These are phyloP conservation scores for Xanthia togata DNA, from an alignment of 2,888 invertebrate species.

Conservation along the genomic window DNA sequence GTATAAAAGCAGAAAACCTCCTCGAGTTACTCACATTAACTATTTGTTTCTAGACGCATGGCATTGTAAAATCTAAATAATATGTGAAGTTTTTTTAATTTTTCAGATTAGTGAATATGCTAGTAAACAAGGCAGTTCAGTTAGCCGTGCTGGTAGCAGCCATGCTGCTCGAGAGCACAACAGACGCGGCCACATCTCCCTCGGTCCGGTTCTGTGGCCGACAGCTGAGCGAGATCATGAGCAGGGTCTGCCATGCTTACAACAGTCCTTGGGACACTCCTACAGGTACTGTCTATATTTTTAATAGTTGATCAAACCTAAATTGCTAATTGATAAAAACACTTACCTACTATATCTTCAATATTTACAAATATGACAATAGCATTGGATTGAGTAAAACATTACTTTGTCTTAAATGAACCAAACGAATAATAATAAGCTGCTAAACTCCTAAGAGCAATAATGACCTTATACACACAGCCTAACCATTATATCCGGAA, in stretches of 20 bases:
- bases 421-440: background rate
- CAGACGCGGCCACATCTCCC: constrained; percentile 77
- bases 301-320: background rate
- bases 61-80: constrained; percentile 22
- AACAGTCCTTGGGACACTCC: constrained; percentile 88
- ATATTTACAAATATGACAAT: constrained; percentile 5
- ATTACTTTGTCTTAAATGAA: background rate
- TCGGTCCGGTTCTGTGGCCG: constrained; percentile 85
- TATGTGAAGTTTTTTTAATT: constrained; percentile 22
- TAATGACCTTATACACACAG: constrained; percentile 39
- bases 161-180: constrained; percentile 75
- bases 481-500: constrained; percentile 78
- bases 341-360: background rate
- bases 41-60: constrained; percentile 30
- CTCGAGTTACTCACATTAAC: constrained; percentile 83
- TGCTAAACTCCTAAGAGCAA: constrained; percentile 23
- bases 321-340: background rate
- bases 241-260: constrained; percentile 85
- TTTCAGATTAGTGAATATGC: constrained; percentile 74
- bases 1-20: constrained; percentile 84
- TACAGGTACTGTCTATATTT: constrained; percentile 73
- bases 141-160: constrained; percentile 77
- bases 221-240: constrained; percentile 85
- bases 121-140: constrained; percentile 78
- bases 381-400: constrained; percentile 8